Evolutionary conservation across 1,140 invertebrate species (phyloP), one percentile per base, ranked within the genome.

Genomic region (Cecropterus lyciades): DNA sequence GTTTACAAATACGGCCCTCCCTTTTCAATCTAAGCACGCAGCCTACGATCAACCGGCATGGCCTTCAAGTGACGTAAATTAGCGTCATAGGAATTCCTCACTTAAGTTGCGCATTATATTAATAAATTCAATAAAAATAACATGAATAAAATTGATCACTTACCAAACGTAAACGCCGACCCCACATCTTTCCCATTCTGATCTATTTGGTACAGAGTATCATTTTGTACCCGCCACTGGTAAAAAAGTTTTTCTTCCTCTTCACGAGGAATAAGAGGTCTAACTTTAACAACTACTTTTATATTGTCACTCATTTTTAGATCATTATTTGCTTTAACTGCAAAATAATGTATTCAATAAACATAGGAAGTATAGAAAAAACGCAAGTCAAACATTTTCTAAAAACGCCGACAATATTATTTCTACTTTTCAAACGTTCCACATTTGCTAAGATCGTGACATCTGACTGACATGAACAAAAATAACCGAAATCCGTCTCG

Each of bases 281-380:
- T 93, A 43, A 96, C 92, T 92, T 96, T 95, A 43, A 97, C 95
- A 30, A 95, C 95, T 14, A 97, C 96, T 92, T 95, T 94, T 27
- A 96, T 95, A 74, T 94, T 95, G 73, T 95, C 93, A 80, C 87
- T 84, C 92, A 92, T 92, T 71, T 80, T 85, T 52, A 57, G 14
- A 17, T 11, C 57, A 62, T 62, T 49, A 37, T 60, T 60, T 33
- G 30, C 27, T 30, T 15, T 33, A 13, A 0, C 3, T 7, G 15
- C 5, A 13, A 49, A 51, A 51, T 24, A 37, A 20, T 3, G 10
- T 5, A 3, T 33, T 63, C 33, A 63, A 1, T 30, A 46, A 43
- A 37, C 6, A 60, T 33, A 10, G 30, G 20, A 46, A 65, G 17
- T 16, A 40, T 59, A 24, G 17, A 64, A 48, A 68, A 55, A 30